Evolutionary conservation across 2,113 vertebrate species (phyloP).

Genomic region (Natator depressus): DNA sequence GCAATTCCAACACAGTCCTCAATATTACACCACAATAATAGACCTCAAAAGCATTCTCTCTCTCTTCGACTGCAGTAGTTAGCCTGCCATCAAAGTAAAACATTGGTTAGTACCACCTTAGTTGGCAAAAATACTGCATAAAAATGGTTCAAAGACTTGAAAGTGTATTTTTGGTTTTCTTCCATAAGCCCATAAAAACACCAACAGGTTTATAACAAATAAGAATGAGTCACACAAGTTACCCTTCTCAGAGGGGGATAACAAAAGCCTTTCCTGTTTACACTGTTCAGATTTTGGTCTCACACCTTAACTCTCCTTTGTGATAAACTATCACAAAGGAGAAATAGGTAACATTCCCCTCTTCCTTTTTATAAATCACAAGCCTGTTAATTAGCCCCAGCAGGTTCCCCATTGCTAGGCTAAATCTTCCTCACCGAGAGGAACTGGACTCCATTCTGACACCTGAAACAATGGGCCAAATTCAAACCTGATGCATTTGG

Average conservation of each 20-base stretch:
- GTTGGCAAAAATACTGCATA: not conserved
- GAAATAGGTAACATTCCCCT: not conserved
- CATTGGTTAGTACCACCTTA: not conserved
- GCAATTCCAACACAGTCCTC: not conserved
- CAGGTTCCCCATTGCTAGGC: not conserved
- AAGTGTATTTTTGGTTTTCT: not conserved
- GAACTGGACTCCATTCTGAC: not conserved
- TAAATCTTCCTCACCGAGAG: not conserved
- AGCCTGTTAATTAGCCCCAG: not conserved
- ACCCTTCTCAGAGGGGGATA: not conserved
- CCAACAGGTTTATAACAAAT: not conserved
- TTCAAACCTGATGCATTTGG: not conserved
- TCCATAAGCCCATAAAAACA: not conserved
- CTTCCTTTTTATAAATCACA: not conserved
- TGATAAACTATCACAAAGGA: slow-evolving; percentile 12
- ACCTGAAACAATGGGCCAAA: not conserved
- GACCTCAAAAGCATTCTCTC: not conserved
- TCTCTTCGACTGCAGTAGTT: not conserved
- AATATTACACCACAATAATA: not conserved
- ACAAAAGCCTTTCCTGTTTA: slow-evolving; percentile 25
- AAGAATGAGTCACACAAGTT: not conserved
- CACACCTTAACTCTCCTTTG: not conserved
- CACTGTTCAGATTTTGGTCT: slow-evolving; percentile 32
- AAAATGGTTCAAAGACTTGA: not conserved
- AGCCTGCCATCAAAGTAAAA: not conserved